phyloP scores from a whole-genome alignment of 2,888 invertebrate species.

The Mellilla xanthometata region DNA sequence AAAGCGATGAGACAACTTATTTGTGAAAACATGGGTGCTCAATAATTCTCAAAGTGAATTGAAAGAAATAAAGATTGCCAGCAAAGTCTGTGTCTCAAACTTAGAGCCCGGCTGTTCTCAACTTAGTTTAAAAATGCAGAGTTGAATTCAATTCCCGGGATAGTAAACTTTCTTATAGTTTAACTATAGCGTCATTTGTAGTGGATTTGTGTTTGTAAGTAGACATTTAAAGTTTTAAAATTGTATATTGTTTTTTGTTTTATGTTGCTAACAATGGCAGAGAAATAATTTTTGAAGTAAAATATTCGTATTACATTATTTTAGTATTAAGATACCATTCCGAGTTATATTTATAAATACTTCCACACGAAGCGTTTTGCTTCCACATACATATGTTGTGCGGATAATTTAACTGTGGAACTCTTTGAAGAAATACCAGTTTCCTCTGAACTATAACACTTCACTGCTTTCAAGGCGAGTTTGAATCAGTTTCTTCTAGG shows the following conservation, averaged over 20 bases:
- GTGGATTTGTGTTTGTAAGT: neutral
- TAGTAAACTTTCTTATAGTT: constrained; percentile 7
- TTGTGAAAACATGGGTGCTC: neutral
- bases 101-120: constrained; percentile 4
- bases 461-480: no score
- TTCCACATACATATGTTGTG: no score
- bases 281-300: no score
- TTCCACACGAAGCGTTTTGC: no score
- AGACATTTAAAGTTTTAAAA: neutral
- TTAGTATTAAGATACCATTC: no score
- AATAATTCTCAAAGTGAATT: constrained; percentile 1
- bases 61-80: constrained; percentile 8
- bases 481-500: no score
- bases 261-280: neutral
- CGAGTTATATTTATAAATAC: no score
- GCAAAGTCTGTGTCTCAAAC: constrained; percentile 7
- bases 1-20: neutral
- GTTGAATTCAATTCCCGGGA: constrained; percentile 10
- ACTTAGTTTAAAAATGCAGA: constrained; percentile 10
- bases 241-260: neutral
- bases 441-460: no score
- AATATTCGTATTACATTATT: no score
- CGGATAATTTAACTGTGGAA: no score
- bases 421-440: no score
- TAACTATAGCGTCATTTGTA: constrained; percentile 7